Conservation (phyloP, 37 sponge, comb jelly and placozoan species). For the Theonella swinhoei region DNA sequence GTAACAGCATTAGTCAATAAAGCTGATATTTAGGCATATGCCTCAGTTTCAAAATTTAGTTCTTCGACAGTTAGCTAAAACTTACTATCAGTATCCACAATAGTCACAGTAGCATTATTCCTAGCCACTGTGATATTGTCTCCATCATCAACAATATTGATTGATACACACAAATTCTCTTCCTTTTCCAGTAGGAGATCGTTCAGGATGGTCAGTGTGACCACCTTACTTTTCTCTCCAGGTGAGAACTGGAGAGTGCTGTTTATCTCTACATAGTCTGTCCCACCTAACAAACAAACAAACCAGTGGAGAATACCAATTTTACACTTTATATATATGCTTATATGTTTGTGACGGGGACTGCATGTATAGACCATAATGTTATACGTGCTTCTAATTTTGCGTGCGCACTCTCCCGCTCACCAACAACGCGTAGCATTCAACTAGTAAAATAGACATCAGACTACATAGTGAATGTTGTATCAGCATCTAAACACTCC, state of each 20-base stretch:
- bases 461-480: no score
- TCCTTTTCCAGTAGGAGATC: background rate
- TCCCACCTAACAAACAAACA: background rate
- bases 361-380: no score
- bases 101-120: background rate
- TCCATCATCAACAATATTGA: background rate
- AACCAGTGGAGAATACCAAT: no score
- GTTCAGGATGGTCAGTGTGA: background rate
- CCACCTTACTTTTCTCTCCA: background rate
- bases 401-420: no score
- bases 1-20: background rate
- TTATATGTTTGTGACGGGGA: no score
- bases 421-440: no score
- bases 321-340: no score
- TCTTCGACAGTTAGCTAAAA: background rate
- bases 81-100: background rate
- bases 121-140: background rate
- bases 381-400: no score
- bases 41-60: no score
- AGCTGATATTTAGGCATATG: no score
- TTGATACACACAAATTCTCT: background rate
- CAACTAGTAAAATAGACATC: no score
- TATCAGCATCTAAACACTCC: no score
- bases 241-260: background rate
- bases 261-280: background rate